Conservation (phyloP, 2,888 invertebrate genomes). For the Aphidius colemani region DNA sequence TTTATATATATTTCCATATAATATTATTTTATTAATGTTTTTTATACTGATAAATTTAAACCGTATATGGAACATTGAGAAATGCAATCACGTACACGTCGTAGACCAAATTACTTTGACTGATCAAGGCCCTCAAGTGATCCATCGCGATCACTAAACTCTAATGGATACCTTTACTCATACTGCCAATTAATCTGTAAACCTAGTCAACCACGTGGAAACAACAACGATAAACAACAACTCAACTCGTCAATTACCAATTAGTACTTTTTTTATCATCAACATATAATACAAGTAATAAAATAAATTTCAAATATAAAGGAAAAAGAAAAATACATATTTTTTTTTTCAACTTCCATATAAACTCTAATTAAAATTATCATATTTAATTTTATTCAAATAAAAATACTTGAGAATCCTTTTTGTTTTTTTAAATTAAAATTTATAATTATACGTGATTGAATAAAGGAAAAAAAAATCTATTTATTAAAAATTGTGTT, state of each 20-base stretch:
- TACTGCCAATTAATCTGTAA: slow-evolving; percentile 30
- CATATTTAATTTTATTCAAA: no score
- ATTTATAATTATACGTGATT: no score
- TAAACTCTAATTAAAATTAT: slow-evolving; percentile 3
- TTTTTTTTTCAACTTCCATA: background rate
- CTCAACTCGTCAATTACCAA: slow-evolving; percentile 1
- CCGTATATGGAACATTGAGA: background rate
- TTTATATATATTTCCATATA: background rate
- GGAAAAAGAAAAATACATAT: background rate
- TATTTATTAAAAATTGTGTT: no score
- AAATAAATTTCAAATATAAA: background rate
- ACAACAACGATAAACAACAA: slow-evolving; percentile 11
- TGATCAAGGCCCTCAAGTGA: background rate
- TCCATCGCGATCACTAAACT: slow-evolving; percentile 16
- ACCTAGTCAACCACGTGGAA: background rate
- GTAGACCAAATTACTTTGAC: background rate
- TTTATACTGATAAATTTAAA: background rate
- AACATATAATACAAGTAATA: no score
- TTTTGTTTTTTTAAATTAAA: no score
- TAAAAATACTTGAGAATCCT: no score
- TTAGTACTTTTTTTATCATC: background rate
- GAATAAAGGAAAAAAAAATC: no score
- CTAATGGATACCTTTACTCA: slow-evolving; percentile 18
- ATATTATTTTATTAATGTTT: no score
- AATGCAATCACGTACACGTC: slow-evolving; percentile 15